Base-by-base conservation (phyloP, 2,888 invertebrate species). In the Drosophila paramelanica region DNA sequence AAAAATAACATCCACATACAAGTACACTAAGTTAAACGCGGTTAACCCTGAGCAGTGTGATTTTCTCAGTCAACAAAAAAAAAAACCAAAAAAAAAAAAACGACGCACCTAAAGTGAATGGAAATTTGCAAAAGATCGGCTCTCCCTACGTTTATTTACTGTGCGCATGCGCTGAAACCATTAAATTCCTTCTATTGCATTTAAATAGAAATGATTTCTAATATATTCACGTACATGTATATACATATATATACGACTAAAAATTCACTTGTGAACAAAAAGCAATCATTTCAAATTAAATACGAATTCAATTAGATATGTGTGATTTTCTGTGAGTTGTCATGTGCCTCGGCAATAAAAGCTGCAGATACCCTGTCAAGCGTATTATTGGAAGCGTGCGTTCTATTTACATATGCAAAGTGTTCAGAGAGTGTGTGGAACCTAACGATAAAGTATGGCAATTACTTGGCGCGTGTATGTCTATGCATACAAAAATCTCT, bases 271-370 rank as follows among this genome's bases (percentile, higher is more conserved):
- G 47, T 60, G 27, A 20, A 25, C 42, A 51, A 52, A 55, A 53
- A 47, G 43, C 38, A 62, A 75, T 67, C 64, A 76, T 69, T 79
- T 50, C 68, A 82, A 78, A 70, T 73, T 66, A 77, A 81, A 71
- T 62, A 53, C 52, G 46, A 73, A 56, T 67, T 67, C 51, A 59
- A 67, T 60, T 72, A 50, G 27, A 67, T 66, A 56, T 68, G 51
- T 50, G 53, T 70, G 55, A 82, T 60, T 73, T 74, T 42, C 64
- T 67, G 50, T 65, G 42, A 45, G 52, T 51, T 55, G 67, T 87
- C 84, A 80, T 83, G 75, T 81, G 81, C 42, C 49, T 51, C 50
- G 46, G 39, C 58, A 52, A 85, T 73, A 69, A 85, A 78, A 78
- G 25, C 33, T 55, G 76, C 38, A 61, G 61, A 67, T 41, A 59